phyloP scores from a whole-genome alignment of 2,797 vertebrate species.

The Gila robusta region DNA sequence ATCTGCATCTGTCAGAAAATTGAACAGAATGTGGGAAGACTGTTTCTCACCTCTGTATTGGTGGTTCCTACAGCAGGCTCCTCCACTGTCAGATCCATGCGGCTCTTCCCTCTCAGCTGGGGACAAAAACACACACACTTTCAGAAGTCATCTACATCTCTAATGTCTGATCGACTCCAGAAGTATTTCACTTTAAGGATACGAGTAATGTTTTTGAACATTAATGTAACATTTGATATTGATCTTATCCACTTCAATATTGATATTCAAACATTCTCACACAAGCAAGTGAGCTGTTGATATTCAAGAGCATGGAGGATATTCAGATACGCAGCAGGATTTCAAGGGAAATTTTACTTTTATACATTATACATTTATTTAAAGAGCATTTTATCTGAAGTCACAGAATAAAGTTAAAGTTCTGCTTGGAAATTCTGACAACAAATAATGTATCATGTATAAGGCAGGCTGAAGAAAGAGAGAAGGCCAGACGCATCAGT shows the following conservation, averaged over 20 bases:
- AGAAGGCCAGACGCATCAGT: background rate
- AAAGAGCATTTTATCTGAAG: background rate
- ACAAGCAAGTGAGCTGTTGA: background rate
- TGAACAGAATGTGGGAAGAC: slow-evolving; percentile 20
- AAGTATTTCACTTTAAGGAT: background rate
- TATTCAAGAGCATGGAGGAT: background rate
- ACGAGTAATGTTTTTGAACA: background rate
- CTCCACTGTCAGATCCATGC: slow-evolving; percentile 65
- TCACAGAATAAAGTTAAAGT: slow-evolving; percentile 8
- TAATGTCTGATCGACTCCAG: background rate
- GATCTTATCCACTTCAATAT: background rate
- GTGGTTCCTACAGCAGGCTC: slow-evolving; percentile 62
- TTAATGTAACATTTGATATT: background rate
- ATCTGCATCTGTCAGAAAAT: slow-evolving; percentile 36
- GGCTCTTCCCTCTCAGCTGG: slow-evolving; percentile 73
- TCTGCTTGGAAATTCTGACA: background rate
- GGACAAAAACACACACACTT: slow-evolving; percentile 52
- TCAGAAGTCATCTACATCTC: background rate
- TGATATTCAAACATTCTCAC: background rate
- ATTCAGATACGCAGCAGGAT: background rate
- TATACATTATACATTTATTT: background rate
- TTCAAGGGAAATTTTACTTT: background rate
- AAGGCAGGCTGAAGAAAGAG: background rate
- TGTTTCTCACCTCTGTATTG: slow-evolving; percentile 70
- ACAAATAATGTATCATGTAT: slow-evolving; percentile 38